phyloP scores from a whole-genome alignment of 2,888 invertebrate genomes.

The Heteropelma amictum region DNA sequence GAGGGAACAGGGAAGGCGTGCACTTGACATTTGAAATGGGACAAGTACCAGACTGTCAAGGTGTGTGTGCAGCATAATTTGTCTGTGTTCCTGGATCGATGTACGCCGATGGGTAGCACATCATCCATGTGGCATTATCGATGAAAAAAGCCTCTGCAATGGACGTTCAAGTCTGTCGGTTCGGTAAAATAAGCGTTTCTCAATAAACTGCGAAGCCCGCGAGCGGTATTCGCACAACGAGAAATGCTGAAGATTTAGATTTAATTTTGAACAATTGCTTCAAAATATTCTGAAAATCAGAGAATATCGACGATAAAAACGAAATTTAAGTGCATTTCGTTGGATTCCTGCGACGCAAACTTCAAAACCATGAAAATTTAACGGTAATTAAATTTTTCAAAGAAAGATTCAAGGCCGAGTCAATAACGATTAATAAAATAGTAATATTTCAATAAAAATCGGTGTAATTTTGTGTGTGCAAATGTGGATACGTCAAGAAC shows the following conservation, averaged over 20 bases:
- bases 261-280: too few relatives aligned
- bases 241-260: too few relatives aligned
- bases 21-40: slow-evolving; percentile 62
- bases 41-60: slow-evolving; percentile 41
- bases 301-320: too few relatives aligned
- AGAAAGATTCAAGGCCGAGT: too few relatives aligned
- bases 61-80: slow-evolving; percentile 10
- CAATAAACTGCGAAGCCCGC: too few relatives aligned
- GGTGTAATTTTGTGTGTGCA: too few relatives aligned
- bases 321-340: not conserved
- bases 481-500: too few relatives aligned
- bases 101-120: slow-evolving; percentile 5
- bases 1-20: slow-evolving; percentile 58
- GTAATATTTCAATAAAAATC: too few relatives aligned
- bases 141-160: not conserved
- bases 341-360: not conserved
- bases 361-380: not conserved
- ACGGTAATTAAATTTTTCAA: not conserved
- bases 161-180: not conserved
- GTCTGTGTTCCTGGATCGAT: slow-evolving; percentile 31
- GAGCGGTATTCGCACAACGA: too few relatives aligned
- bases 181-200: not conserved
- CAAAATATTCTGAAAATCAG: too few relatives aligned
- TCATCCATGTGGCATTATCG: not conserved
- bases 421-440: too few relatives aligned